phyloP scores from a whole-genome alignment of 2,797 vertebrate species.

The Arnoldichthys spilopterus region DNA sequence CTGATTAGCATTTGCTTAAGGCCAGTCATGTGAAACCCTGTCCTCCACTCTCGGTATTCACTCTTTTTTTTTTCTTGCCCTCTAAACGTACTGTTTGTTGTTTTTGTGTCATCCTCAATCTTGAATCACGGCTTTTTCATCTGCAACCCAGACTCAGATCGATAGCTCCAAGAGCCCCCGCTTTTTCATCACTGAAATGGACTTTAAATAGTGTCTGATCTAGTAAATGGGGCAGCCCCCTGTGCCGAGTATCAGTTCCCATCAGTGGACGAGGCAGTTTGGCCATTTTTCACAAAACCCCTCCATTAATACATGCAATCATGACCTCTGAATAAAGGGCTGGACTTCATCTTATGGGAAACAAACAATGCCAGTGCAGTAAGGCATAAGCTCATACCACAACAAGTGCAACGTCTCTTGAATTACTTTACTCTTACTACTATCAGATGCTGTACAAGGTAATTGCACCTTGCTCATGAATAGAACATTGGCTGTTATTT shows the following conservation, averaged over 20 bases:
- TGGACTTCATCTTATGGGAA: neutral
- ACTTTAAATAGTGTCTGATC: conserved; percentile 57
- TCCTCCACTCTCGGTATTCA: conserved; percentile 22
- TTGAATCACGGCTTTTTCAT: conserved; percentile 20
- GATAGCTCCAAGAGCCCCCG: conserved; percentile 19
- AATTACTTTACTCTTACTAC: neutral
- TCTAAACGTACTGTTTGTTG: conserved; percentile 34
- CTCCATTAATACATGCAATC: conserved; percentile 8
- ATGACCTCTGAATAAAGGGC: neutral
- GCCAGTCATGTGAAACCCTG: conserved; percentile 28
- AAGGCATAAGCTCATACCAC: neutral
- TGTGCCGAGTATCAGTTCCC: conserved; percentile 27
- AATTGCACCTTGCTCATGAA: neutral
- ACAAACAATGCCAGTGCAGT: neutral
- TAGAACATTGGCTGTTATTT: neutral
- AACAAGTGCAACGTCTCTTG: neutral
- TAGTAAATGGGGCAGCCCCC: conserved; percentile 33
- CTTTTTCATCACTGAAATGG: conserved; percentile 84
- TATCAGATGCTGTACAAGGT: neutral
- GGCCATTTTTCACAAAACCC: conserved; percentile 24
- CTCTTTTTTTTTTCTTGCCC: conserved; percentile 19
- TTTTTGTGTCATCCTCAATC: conserved; percentile 36
- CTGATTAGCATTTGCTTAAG: conserved; percentile 24
- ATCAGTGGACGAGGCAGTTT: conserved; percentile 19
- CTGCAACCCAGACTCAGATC: conserved; percentile 41